Percentiles rank a stretch among this genome's conserved stretches.
Evolutionary conservation across 2,888 invertebrate genomes (phyloP).

Genomic region (Heteromyza rotundicornis): DNA sequence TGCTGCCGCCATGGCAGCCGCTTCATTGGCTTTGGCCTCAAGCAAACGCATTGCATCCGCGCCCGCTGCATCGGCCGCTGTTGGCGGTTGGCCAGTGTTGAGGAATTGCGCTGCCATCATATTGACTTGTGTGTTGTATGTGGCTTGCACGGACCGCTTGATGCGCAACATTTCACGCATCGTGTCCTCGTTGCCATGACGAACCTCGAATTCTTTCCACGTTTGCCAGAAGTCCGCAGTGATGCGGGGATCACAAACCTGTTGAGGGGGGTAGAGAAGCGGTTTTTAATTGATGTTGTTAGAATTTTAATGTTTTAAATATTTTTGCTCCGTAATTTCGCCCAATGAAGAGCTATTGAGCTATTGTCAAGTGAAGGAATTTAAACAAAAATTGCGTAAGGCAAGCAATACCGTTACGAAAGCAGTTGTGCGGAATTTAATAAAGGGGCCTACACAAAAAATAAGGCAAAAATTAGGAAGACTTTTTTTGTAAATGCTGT

Average conservation of each 20-base stretch:
- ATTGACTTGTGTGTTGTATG: conserved; percentile 97
- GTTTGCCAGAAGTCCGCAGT: conserved; percentile 96
- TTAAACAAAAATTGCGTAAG: no score
- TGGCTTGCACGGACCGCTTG: conserved; percentile 96
- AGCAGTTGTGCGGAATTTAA: no score
- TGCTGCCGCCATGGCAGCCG: conserved; percentile 41
- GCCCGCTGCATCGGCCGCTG: conserved; percentile 73
- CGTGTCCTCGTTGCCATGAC: conserved; percentile 99
- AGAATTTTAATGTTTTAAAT: no score
- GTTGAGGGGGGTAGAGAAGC: neutral
- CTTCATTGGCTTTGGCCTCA: conserved; percentile 80
- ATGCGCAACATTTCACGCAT: conserved; percentile 98
- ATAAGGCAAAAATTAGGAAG: no score
- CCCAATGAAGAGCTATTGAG: no score
- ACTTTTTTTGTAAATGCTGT: no score
- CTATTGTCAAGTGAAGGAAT: no score
- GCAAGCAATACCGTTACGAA: no score
- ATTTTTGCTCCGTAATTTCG: no score
- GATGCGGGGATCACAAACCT: conserved; percentile 91
- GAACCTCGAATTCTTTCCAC: conserved; percentile 99
- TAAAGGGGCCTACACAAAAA: no score
- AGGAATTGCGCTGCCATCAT: conserved; percentile 99
- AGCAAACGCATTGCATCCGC: conserved; percentile 88
- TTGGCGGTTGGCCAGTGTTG: conserved; percentile 67
- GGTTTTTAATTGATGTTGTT: neutral